Evolutionary conservation across 1,140 invertebrate genomes (phyloP).

Genomic region (Euborellia annulipes): DNA sequence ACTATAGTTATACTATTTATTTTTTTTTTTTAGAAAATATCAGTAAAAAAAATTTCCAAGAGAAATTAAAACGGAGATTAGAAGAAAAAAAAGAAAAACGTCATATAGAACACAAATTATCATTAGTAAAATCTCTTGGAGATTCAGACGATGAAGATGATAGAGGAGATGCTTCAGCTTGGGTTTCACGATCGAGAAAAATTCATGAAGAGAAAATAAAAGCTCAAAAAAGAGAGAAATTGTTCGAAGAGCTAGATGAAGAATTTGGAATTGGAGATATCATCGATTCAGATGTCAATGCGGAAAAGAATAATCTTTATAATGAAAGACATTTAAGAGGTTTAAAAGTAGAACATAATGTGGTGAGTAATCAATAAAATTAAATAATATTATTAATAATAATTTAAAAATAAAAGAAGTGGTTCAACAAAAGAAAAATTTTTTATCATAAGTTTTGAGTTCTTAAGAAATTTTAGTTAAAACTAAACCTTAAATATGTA

Average conservation of each 20-base stretch:
- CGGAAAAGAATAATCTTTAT: constrained; percentile 45
- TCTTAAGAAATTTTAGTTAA: too few species aligned
- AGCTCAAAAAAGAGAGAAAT: constrained; percentile 77
- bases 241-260: constrained; percentile 86
- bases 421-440: too few species aligned
- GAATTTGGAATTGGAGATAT: constrained; percentile 82
- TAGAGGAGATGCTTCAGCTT: constrained; percentile 46
- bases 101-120: constrained; percentile 54
- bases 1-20: constrained; percentile 5
- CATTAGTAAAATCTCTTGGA: constrained; percentile 48
- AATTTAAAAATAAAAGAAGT: neutral
- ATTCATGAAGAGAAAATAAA: constrained; percentile 66
- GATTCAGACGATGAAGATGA: constrained; percentile 53
- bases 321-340: constrained; percentile 56
- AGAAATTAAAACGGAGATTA: constrained; percentile 73
- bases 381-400: neutral
- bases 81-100: constrained; percentile 62
- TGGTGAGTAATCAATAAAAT: constrained; percentile 31
- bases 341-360: constrained; percentile 72
- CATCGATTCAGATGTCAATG: constrained; percentile 58
- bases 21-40: constrained; percentile 41
- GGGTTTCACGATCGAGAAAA: constrained; percentile 69
- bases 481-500: too few species aligned
- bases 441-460: too few species aligned
- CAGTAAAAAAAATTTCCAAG: constrained; percentile 51